Percentiles rank a stretch among this genome's conserved stretches.
Conservation (phyloP, 2,888 invertebrate species). For the Phengaris arion region DNA sequence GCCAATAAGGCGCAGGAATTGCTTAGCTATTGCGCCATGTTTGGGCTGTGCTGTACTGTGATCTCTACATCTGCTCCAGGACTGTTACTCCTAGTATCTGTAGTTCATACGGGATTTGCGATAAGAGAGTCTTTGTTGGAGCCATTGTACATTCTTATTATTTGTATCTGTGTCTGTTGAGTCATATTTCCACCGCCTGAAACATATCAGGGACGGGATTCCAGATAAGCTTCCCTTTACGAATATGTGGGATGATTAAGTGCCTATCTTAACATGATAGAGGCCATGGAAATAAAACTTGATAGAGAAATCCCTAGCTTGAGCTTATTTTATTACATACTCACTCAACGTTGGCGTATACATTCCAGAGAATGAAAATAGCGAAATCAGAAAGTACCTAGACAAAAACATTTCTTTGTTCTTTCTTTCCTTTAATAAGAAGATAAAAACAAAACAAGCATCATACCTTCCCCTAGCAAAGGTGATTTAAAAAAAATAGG, state of each 20-base stretch:
- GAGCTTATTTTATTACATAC: background rate
- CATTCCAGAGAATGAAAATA: no score
- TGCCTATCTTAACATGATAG: slow-evolving; percentile 4
- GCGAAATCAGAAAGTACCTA: no score
- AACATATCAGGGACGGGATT: background rate
- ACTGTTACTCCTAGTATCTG: background rate
- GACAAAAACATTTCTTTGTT: no score
- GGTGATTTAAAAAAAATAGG: background rate
- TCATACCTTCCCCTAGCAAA: background rate
- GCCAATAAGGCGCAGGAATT: background rate
- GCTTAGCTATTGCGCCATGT: background rate
- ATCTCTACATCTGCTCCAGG: no score
- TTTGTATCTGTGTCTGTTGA: no score
- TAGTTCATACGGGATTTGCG: background rate
- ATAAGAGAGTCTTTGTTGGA: no score
- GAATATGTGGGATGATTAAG: slow-evolving; percentile 10
- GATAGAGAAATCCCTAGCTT: background rate
- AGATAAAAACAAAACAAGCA: background rate
- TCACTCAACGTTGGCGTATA: no score
- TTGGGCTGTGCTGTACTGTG: background rate
- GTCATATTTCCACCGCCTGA: background rate
- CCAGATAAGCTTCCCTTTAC: slow-evolving; percentile 8
- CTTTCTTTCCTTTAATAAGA: background rate
- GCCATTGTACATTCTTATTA: no score
- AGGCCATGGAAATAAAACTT: background rate